These are phyloP conservation scores for Mycalesis mineus DNA, from an alignment of 2,888 invertebrate species.

Conservation along the genomic window DNA sequence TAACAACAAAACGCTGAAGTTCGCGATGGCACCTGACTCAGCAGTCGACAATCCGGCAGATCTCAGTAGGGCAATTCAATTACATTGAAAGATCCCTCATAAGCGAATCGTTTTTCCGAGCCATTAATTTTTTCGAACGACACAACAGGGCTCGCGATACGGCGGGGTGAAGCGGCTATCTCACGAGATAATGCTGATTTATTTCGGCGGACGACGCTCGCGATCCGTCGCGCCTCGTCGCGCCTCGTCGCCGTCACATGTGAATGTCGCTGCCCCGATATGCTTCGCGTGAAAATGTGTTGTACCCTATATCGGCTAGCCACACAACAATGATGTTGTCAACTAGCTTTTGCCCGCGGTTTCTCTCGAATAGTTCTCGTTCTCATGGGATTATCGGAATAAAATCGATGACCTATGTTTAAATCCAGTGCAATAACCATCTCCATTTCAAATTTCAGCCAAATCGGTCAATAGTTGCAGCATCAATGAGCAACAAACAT, in stretches of 20 bases:
- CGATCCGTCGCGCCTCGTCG: slow-evolving; percentile 58
- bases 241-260: slow-evolving; percentile 51
- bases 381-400: too few relatives aligned
- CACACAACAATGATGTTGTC: not conserved
- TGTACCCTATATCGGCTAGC: too few relatives aligned
- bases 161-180: slow-evolving; percentile 67
- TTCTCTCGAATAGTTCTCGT: too few relatives aligned
- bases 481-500: too few relatives aligned
- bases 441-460: too few relatives aligned
- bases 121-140: slow-evolving; percentile 79
- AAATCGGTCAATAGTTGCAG: too few relatives aligned
- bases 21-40: slow-evolving; percentile 44
- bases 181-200: slow-evolving; percentile 79
- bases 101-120: slow-evolving; percentile 79
- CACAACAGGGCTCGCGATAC: slow-evolving; percentile 73
- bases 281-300: not conserved
- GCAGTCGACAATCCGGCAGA: slow-evolving; percentile 59
- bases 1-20: not conserved
- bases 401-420: too few relatives aligned
- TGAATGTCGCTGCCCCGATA: slow-evolving; percentile 33
- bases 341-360: too few relatives aligned
- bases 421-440: too few relatives aligned
- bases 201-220: slow-evolving; percentile 70
- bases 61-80: slow-evolving; percentile 76
- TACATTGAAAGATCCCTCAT: slow-evolving; percentile 78